Conservation (phyloP, 1,140 invertebrate genomes). For the Physella acuta region DNA sequence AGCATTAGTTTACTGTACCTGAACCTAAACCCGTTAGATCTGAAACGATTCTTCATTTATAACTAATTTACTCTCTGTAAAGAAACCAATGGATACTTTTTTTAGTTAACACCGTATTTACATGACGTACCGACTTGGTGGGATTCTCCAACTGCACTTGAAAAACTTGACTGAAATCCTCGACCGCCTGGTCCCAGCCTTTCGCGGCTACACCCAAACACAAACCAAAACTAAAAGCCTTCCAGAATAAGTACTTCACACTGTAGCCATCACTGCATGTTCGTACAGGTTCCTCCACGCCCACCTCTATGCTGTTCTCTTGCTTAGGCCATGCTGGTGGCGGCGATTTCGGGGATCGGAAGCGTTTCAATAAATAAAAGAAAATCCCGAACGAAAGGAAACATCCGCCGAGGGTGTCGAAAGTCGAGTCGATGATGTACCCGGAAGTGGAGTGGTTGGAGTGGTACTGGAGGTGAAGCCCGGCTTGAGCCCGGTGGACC, state of each 20-base stretch:
- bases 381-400: conserved; percentile 36
- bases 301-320: background rate
- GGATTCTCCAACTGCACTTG: conserved; percentile 30
- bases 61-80: too few species aligned
- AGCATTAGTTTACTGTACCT: too few species aligned
- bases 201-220: conserved; percentile 34
- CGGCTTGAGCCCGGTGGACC: conserved; percentile 42
- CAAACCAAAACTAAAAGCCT: conserved; percentile 38
- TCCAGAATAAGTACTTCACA: conserved; percentile 38
- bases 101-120: too few species aligned
- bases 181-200: conserved; percentile 39
- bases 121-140: too few species aligned
- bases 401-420: conserved; percentile 44
- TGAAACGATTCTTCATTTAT: too few species aligned
- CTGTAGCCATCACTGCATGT: conserved; percentile 9
- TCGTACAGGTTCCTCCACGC: too few species aligned
- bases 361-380: conserved; percentile 40
- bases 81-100: too few species aligned
- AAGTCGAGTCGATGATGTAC: conserved; percentile 44
- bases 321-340: background rate
- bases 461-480: conserved; percentile 27
- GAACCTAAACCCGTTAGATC: too few species aligned
- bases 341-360: background rate
- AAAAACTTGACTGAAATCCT: conserved; percentile 32
- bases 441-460: conserved; percentile 47